Evolutionary conservation across 2,113 vertebrate genomes (phyloP), one percentile per base, ranked within the genome.

Genomic region (Myodes glareolus): DNA sequence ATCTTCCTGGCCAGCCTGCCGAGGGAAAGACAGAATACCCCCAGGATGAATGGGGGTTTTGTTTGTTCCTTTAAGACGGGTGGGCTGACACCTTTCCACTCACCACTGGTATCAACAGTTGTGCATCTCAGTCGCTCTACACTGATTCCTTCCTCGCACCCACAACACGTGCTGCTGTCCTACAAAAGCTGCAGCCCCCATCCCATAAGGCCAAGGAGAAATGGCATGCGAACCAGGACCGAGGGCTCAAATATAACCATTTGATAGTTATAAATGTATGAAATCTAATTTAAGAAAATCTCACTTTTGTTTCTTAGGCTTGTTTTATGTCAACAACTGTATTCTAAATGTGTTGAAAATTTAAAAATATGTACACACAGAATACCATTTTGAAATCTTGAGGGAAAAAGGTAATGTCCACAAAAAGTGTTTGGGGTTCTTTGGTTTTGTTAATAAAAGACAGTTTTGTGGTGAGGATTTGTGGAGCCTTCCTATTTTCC

Each of bases 361-460:
- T 55, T 58, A n/a, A 82, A 85, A 94, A 76, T 47, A 27, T 10
- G 6, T 85, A 63, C 75, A 25, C 76, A 25, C 67, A 80, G 58
- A 91, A 75, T 80, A 12, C 47, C 86, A 47, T 93, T 96, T 98
- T 97, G 77, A 97, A 96, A 98, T 87, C 67, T 92, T 95, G 97
- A 94, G 94, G 85, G 73, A 73, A 95, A 95, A 96, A 73, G 81
- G 75, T 96, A 75, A 95, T 97, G 96, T 98, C 95, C 65, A 90
- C 39, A 36, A 63, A 89, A 77, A 47, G 52, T 78, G 12, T 87
- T 50, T 58, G 81, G 55, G 93, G 81, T 98, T 98, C 88, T 97
- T 98, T 97, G 97, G 95, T 94, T 98, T 97, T 94, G 94, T 94
- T 96, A 98, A 97, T 98, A 98, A 98, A 98, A 97, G 96, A 96